These are phyloP conservation scores for Rostratula benghalensis DNA, from an alignment of 2,113 vertebrate genomes.

Conservation along the genomic window DNA sequence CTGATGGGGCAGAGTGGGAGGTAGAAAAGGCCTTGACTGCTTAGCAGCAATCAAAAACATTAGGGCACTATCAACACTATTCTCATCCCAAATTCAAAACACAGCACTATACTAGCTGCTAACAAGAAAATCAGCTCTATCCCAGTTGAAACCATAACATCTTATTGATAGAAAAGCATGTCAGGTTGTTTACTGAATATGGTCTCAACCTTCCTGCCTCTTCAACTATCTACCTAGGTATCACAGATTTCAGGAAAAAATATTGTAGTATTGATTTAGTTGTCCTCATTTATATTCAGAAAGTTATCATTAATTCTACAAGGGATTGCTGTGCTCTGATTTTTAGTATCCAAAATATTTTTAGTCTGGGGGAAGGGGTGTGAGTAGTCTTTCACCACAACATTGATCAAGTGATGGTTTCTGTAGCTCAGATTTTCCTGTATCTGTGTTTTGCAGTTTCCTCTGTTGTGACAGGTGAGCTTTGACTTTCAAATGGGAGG, in stretches of 20 bases:
- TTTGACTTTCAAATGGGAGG: constrained; percentile 31
- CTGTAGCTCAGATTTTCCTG: not conserved
- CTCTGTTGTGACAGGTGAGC: constrained; percentile 37
- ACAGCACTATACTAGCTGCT: not conserved
- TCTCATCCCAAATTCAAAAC: not conserved
- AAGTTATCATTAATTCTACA: not conserved
- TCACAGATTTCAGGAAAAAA: not conserved
- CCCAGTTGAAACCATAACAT: not conserved
- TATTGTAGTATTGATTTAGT: not conserved
- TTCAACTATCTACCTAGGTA: not conserved
- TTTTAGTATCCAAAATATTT: not conserved
- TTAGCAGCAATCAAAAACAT: not conserved
- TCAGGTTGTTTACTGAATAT: not conserved
- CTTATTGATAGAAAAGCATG: not conserved
- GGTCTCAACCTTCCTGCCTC: not conserved
- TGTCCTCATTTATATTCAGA: not conserved
- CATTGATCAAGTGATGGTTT: not conserved
- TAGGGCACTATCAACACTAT: not conserved
- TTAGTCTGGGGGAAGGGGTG: not conserved
- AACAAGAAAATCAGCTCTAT: not conserved
- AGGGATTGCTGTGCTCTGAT: not conserved
- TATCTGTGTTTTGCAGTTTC: not conserved
- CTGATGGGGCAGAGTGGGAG: not conserved
- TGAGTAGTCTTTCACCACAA: not conserved
- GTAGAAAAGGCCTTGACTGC: not conserved